Evolutionary conservation across 2,113 vertebrate genomes (phyloP).

Genomic region (Heterotis niloticus): DNA sequence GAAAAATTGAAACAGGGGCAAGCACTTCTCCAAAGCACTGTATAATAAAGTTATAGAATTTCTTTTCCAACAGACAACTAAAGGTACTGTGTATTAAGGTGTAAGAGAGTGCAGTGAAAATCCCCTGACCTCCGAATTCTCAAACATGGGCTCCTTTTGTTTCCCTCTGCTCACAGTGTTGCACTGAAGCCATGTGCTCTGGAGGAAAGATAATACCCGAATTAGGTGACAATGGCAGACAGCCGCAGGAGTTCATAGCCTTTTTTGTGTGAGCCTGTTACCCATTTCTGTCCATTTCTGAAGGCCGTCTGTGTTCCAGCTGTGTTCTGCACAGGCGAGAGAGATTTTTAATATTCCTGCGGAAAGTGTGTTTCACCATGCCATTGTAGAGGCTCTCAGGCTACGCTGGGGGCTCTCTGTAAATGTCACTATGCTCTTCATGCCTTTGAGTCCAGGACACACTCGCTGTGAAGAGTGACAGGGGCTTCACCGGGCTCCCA

Average conservation of each 20-base stretch:
- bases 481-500: neutral
- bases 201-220: neutral
- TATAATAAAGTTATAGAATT: too few relatives aligned
- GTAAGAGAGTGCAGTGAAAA: too few relatives aligned
- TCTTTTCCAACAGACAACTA: too few relatives aligned
- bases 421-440: neutral
- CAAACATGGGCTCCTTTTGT: too few relatives aligned
- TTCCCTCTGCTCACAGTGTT: too few relatives aligned
- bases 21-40: too few relatives aligned
- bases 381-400: conserved; percentile 12
- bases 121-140: too few relatives aligned
- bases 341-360: conserved; percentile 12
- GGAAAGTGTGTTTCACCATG: conserved; percentile 1
- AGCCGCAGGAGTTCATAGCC: neutral
- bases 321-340: neutral
- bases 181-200: too few relatives aligned
- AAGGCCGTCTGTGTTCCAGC: neutral
- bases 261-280: neutral
- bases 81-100: too few relatives aligned
- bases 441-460: too few relatives aligned
- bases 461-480: neutral
- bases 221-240: neutral
- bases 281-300: neutral
- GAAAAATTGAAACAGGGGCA: too few relatives aligned
- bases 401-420: conserved; percentile 1